A percentile compares a stretch with the other conserved stretches of the same genome.
These are phyloP conservation scores for Gallinago stenura DNA, from an alignment of 2,797 vertebrate species.

Conservation along the genomic window DNA sequence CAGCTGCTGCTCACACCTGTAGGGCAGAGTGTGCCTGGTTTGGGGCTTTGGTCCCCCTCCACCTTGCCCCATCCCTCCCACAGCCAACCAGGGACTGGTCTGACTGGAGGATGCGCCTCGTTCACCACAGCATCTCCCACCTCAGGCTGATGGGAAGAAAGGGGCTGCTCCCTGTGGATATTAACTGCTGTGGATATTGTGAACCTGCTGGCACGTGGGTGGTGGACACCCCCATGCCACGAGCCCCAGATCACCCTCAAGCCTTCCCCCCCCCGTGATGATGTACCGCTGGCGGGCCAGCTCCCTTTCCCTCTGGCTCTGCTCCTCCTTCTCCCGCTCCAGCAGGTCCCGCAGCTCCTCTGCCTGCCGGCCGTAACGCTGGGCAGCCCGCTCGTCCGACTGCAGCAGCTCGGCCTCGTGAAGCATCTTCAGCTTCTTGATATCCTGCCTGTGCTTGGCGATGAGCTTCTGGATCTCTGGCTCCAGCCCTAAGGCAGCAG, in stretches of 20 bases:
- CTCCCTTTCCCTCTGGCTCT: slow-evolving; percentile 87
- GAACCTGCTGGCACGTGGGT: rapidly evolving
- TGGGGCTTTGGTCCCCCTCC: rapidly evolving
- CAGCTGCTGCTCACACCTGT: slow-evolving; percentile 91
- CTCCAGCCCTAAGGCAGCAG: slow-evolving; percentile 84
- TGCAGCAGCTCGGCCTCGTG: slow-evolving; percentile 91
- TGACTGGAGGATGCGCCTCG: rapidly evolving
- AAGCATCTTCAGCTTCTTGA: slow-evolving; percentile 86
- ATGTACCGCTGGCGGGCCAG: slow-evolving; percentile 84
- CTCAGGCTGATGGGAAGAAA: background rate
- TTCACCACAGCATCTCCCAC: rapidly evolving
- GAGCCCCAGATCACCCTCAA: background rate
- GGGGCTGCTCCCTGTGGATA: rapidly evolving
- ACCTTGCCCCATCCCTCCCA: background rate
- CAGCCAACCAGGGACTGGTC: rapidly evolving
- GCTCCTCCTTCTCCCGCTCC: slow-evolving; percentile 87
- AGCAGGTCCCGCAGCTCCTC: slow-evolving; percentile 88
- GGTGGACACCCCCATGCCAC: rapidly evolving
- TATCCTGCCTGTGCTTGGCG: slow-evolving; percentile 91
- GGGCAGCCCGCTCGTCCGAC: slow-evolving; percentile 86
- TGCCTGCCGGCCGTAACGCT: slow-evolving; percentile 82
- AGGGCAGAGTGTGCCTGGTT: rapidly evolving
- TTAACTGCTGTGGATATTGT: rapidly evolving
- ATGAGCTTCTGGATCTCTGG: slow-evolving; percentile 96
- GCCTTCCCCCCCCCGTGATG: rapidly evolving